Evolutionary conservation across 92 coral and sea anemone genomes (phyloP).

Genomic region (Porites lobata): DNA sequence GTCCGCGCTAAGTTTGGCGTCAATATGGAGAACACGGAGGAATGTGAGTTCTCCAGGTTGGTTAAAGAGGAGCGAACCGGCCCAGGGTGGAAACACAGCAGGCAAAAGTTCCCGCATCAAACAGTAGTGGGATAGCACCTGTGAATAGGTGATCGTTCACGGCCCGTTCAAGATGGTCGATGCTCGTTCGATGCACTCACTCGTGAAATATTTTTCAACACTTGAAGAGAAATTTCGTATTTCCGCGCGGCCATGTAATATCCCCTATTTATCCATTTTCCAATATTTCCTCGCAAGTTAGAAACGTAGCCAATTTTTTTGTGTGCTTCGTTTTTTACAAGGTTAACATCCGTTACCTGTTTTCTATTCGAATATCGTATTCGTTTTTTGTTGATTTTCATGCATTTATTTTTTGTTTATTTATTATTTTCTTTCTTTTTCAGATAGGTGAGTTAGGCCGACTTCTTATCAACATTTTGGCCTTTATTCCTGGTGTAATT

Average conservation of each 20-base stretch:
- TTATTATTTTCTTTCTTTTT: neutral
- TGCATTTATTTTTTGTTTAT: neutral
- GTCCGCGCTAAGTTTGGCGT: conserved; percentile 99
- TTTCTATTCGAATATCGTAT: neutral
- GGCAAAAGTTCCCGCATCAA: conserved; percentile 99
- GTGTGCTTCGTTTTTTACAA: no score
- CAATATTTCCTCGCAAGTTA: no score
- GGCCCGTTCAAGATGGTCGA: conserved; percentile 93
- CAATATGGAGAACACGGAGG: conserved; percentile 92
- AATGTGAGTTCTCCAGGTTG: conserved; percentile 89
- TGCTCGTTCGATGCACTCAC: no score
- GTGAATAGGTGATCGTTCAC: conserved; percentile 97
- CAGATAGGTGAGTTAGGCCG: conserved; percentile 96
- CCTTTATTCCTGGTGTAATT: no score
- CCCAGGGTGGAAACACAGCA: conserved; percentile 99
- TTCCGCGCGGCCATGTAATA: no score
- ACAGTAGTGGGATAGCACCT: conserved; percentile 99
- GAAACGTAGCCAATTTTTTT: no score
- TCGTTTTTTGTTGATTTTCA: neutral
- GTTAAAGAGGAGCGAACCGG: conserved; percentile 98
- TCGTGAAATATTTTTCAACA: no score
- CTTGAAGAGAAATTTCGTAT: no score
- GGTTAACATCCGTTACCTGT: no score
- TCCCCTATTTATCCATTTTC: no score
- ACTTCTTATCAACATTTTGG: conserved; percentile 81